These are phyloP conservation scores for Erythrocercus mccallii DNA, from an alignment of 2,113 vertebrate genomes.

Conservation along the genomic window DNA sequence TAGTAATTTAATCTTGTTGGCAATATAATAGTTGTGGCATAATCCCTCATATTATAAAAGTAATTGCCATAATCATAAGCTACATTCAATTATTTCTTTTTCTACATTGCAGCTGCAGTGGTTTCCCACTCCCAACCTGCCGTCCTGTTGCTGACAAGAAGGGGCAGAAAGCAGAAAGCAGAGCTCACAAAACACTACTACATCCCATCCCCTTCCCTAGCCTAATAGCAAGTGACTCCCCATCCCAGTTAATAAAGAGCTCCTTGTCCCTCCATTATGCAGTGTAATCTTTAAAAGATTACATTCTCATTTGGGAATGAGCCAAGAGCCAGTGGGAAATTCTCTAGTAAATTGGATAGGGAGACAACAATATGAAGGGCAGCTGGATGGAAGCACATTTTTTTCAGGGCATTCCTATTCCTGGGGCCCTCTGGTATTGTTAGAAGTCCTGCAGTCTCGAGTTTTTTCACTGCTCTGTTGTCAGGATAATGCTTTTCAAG, in stretches of 20 bases:
- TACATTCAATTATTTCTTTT: neutral
- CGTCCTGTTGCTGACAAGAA: neutral
- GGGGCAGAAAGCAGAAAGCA: neutral
- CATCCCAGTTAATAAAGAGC: slow-evolving; percentile 63
- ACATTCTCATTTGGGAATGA: slow-evolving; percentile 66
- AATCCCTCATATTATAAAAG: neutral
- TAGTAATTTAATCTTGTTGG: slow-evolving; percentile 16
- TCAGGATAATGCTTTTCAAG: slow-evolving; percentile 32
- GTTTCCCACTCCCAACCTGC: neutral
- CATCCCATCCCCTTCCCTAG: slow-evolving; percentile 31
- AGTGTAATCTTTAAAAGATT: slow-evolving; percentile 70
- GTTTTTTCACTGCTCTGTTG: slow-evolving; percentile 35
- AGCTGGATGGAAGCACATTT: slow-evolving; percentile 47
- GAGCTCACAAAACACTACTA: neutral
- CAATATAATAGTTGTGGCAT: neutral
- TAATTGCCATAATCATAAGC: neutral
- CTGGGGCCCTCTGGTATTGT: slow-evolving; percentile 42
- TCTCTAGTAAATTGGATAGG: slow-evolving; percentile 65
- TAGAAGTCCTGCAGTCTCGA: slow-evolving; percentile 24
- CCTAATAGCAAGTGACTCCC: slow-evolving; percentile 63
- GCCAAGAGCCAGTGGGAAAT: slow-evolving; percentile 70
- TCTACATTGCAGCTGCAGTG: neutral
- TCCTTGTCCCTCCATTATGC: slow-evolving; percentile 63
- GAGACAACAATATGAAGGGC: slow-evolving; percentile 62
- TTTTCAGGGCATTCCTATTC: slow-evolving; percentile 64